phyloP scores from a whole-genome alignment of 1,140 invertebrate species.

The Drosophila bocki region DNA sequence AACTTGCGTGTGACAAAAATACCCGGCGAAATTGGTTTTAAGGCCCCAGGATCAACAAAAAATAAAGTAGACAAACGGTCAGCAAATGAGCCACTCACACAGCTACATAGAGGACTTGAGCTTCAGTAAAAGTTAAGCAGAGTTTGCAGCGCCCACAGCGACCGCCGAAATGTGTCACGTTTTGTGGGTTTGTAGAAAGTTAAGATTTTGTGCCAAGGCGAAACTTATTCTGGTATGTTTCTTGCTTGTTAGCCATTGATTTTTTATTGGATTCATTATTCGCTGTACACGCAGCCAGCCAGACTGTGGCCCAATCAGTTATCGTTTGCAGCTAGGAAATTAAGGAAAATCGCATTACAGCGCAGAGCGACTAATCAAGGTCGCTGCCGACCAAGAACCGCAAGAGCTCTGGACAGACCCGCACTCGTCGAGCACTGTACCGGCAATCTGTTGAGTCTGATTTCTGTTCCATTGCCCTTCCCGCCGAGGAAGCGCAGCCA shows the following conservation, averaged over 20 bases:
- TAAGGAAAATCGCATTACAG: slow-evolving; percentile 67
- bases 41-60: slow-evolving; percentile 37
- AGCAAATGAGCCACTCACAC: slow-evolving; percentile 50
- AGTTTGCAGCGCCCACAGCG: slow-evolving; percentile 43
- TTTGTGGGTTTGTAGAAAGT: slow-evolving; percentile 64
- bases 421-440: slow-evolving; percentile 14
- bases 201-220: slow-evolving; percentile 57
- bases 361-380: slow-evolving; percentile 17
- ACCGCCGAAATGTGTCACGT: slow-evolving; percentile 75
- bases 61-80: slow-evolving; percentile 39
- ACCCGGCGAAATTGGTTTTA: slow-evolving; percentile 60
- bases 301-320: slow-evolving; percentile 57
- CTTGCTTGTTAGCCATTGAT: slow-evolving; percentile 73
- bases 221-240: slow-evolving; percentile 61
- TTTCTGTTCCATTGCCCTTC: slow-evolving; percentile 20
- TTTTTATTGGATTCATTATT: slow-evolving; percentile 51
- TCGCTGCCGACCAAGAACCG: slow-evolving; percentile 22
- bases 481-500: slow-evolving; percentile 62
- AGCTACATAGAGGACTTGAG: slow-evolving; percentile 11
- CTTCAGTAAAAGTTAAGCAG: slow-evolving; percentile 54
- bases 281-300: slow-evolving; percentile 1
- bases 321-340: slow-evolving; percentile 65
- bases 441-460: slow-evolving; percentile 51
- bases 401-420: slow-evolving; percentile 9
- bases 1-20: slow-evolving; percentile 61